A percentile compares a stretch with the other conserved stretches of the same genome.
These are phyloP conservation scores for Mustela nigripes DNA, from an alignment of 2,113 vertebrate species.

Conservation along the genomic window DNA sequence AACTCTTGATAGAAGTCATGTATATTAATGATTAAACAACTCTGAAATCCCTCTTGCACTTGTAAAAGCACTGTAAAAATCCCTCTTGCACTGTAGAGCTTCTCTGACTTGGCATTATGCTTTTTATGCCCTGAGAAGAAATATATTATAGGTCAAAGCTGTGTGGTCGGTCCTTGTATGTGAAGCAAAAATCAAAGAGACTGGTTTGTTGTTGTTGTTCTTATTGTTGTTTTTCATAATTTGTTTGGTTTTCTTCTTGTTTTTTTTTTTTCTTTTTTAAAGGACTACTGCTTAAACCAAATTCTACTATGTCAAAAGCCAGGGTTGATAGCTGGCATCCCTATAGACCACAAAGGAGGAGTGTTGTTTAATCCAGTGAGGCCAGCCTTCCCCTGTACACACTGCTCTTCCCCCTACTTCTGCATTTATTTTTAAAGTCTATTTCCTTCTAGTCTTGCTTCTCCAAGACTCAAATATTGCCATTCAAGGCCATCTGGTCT, in stretches of 20 bases:
- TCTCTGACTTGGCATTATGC: slow-evolving; percentile 36
- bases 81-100: background rate
- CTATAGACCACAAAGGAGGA: background rate
- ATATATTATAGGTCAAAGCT: slow-evolving; percentile 19
- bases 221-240: background rate
- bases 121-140: slow-evolving; percentile 42
- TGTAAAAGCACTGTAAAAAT: slow-evolving; percentile 25
- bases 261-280: slow-evolving; percentile 43
- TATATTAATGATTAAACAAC: slow-evolving; percentile 65
- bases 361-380: background rate
- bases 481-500: background rate
- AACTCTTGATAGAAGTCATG: slow-evolving; percentile 64
- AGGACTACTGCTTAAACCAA: background rate
- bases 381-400: background rate
- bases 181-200: slow-evolving; percentile 28
- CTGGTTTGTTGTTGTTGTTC: background rate
- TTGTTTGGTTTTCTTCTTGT: background rate
- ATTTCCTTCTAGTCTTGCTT: background rate
- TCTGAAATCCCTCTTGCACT: slow-evolving; percentile 49
- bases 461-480: background rate
- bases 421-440: background rate
- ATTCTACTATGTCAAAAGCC: background rate
- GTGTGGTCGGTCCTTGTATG: slow-evolving; percentile 36
- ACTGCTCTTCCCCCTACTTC: background rate
- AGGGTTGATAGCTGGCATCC: background rate